Conservation (phyloP, 2,888 invertebrate genomes). For the Scotopteryx bipunctaria region DNA sequence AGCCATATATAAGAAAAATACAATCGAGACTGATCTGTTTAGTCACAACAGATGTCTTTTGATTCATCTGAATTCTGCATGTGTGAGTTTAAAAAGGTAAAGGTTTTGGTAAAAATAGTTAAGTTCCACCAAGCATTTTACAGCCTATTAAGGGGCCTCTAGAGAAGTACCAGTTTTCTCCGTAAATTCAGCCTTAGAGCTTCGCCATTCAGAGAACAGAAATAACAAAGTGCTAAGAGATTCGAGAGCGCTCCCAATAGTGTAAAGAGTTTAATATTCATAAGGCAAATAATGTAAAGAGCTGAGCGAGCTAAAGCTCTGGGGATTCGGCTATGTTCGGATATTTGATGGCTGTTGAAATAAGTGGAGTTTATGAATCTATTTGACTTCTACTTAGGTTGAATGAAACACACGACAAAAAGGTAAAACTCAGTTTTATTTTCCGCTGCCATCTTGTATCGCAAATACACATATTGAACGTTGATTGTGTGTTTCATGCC, state of each 20-base stretch:
- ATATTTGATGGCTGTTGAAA: constrained; percentile 13
- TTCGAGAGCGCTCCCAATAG: constrained; percentile 60
- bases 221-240: constrained; percentile 61
- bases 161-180: neutral
- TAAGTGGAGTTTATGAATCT: constrained; percentile 3
- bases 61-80: too few relatives aligned
- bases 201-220: constrained; percentile 35
- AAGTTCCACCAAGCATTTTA: neutral
- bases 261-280: constrained; percentile 61
- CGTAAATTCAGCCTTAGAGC: constrained; percentile 4
- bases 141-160: neutral
- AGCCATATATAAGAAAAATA: too few relatives aligned
- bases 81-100: too few relatives aligned
- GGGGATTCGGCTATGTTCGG: constrained; percentile 7
- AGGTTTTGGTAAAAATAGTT: too few relatives aligned
- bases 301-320: constrained; percentile 15
- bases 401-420: too few relatives aligned
- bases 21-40: too few relatives aligned
- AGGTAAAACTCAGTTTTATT: too few relatives aligned
- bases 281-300: constrained; percentile 56
- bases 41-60: too few relatives aligned
- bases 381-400: too few relatives aligned
- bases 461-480: too few relatives aligned
- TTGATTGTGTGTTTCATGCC: too few relatives aligned
- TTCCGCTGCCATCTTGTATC: too few relatives aligned